A percentile compares a stretch with the other conserved stretches of the same genome.
Conservation (phyloP, 1,140 invertebrate genomes). For the Drosophila kanapiae region DNA sequence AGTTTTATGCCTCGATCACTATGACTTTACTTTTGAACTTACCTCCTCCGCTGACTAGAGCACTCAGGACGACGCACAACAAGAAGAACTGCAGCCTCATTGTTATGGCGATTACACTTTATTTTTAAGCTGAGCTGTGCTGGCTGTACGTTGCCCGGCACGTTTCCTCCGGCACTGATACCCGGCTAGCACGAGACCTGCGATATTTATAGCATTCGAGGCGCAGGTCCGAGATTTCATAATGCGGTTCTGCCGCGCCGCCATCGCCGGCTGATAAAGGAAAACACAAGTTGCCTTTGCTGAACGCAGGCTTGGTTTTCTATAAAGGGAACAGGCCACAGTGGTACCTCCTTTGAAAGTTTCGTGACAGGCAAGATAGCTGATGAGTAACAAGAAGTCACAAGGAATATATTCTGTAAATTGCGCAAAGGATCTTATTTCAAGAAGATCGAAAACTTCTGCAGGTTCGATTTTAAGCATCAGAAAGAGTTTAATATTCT, state of each 20-base stretch:
- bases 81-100: conserved; percentile 57
- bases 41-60: conserved; percentile 41
- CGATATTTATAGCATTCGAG: conserved; percentile 66
- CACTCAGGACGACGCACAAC: conserved; percentile 34
- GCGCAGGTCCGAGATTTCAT: conserved; percentile 46
- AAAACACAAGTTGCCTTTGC: conserved; percentile 46
- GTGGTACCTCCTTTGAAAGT: conserved; percentile 12
- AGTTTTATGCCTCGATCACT: neutral
- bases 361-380: neutral
- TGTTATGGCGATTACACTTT: neutral
- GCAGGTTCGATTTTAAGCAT: neutral
- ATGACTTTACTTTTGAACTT: conserved; percentile 9
- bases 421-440: neutral
- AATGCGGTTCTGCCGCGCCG: conserved; percentile 40
- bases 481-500: neutral
- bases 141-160: conserved; percentile 45
- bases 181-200: conserved; percentile 62
- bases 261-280: conserved; percentile 58
- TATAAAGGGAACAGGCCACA: conserved; percentile 22
- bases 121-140: conserved; percentile 7
- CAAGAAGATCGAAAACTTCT: neutral
- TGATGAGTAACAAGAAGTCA: neutral
- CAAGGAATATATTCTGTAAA: no score
- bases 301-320: conserved; percentile 11
- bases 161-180: conserved; percentile 67